These are phyloP conservation scores for Malurus elegans DNA, from an alignment of 2,113 vertebrate species.

Conservation along the genomic window DNA sequence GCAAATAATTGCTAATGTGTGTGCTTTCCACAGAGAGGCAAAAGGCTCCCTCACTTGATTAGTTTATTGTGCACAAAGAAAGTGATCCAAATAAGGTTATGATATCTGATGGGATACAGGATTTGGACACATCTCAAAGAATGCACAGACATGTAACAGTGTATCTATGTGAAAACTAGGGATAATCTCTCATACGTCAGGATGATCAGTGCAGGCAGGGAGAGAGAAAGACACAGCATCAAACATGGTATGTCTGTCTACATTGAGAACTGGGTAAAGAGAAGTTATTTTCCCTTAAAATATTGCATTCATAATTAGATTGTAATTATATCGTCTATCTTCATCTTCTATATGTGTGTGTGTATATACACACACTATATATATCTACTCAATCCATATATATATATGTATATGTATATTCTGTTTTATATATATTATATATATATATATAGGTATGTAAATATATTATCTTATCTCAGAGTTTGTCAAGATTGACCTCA, in stretches of 20 bases:
- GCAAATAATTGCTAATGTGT: neutral
- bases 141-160: neutral
- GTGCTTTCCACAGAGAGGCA: neutral
- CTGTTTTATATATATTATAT: no score
- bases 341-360: neutral
- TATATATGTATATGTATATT: no score
- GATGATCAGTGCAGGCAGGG: neutral
- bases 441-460: no score
- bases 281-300: neutral
- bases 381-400: neutral
- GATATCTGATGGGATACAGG: neutral
- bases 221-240: neutral
- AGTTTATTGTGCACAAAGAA: neutral
- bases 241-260: neutral
- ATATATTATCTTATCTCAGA: neutral
- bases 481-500: neutral
- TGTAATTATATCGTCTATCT: neutral
- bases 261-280: neutral
- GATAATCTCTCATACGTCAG: slow-evolving; percentile 2
- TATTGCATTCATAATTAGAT: neutral
- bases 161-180: neutral
- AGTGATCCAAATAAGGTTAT: neutral
- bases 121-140: neutral
- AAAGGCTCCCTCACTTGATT: neutral
- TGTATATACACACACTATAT: neutral